Conservation (phyloP, 1,140 invertebrate species). For the Drosophila azteca region DNA sequence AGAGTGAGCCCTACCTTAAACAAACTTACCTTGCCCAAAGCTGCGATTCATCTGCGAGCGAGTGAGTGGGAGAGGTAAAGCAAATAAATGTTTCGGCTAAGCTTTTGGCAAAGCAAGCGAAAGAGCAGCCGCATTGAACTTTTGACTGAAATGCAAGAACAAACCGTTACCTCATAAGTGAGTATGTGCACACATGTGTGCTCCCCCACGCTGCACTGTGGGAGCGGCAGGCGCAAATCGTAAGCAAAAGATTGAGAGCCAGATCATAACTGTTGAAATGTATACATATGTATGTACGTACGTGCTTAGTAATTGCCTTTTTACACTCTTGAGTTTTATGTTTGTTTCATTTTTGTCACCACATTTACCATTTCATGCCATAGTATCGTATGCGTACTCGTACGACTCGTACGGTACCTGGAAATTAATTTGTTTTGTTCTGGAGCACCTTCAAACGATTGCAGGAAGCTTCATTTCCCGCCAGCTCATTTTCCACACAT, state of each 20-base stretch:
- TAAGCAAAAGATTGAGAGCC: slow-evolving; percentile 27
- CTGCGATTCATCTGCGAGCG: no score
- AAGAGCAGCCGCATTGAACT: slow-evolving; percentile 6
- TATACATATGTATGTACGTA: slow-evolving; percentile 31
- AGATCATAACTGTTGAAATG: slow-evolving; percentile 11
- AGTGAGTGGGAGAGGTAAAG: no score
- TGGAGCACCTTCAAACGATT: slow-evolving; percentile 71
- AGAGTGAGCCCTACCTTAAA: no score
- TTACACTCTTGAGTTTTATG: slow-evolving; percentile 23
- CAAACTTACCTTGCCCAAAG: no score
- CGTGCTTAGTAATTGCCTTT: slow-evolving; percentile 28
- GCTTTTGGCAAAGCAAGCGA: slow-evolving; percentile 50
- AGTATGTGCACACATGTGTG: slow-evolving; percentile 1
- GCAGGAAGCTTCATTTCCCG: slow-evolving; percentile 53
- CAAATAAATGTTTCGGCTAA: background rate
- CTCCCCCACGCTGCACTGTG: background rate
- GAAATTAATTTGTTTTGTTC: slow-evolving; percentile 80
- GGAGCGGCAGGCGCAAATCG: background rate
- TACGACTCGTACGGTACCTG: slow-evolving; percentile 30
- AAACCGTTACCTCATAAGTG: slow-evolving; percentile 1
- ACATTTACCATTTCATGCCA: slow-evolving; percentile 20
- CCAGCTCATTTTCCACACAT: slow-evolving; percentile 57
- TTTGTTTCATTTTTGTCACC: slow-evolving; percentile 12
- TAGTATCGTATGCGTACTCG: background rate
- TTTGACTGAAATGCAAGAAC: slow-evolving; percentile 20